These are phyloP conservation scores for Sitophilus oryzae DNA, from an alignment of 1,140 invertebrate genomes.

Conservation along the genomic window DNA sequence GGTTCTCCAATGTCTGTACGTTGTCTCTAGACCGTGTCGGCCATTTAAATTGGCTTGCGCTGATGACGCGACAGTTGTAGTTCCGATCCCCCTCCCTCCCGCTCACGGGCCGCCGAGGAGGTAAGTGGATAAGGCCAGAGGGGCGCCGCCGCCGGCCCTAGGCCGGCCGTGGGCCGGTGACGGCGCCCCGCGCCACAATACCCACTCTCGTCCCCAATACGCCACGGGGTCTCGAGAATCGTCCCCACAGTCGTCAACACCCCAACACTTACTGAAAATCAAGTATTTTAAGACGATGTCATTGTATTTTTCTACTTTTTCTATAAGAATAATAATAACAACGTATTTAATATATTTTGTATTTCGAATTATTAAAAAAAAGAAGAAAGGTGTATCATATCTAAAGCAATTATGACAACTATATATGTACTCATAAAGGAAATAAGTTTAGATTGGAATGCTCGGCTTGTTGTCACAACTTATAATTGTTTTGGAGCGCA, in stretches of 20 bases:
- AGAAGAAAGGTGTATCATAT: no score
- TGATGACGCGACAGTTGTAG: slow-evolving; percentile 38
- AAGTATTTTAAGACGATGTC: no score
- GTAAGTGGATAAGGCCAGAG: slow-evolving; percentile 45
- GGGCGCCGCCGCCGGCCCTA: slow-evolving; percentile 28
- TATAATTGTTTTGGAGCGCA: no score
- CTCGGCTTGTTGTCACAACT: no score
- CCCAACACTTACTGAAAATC: no score
- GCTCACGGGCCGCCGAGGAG: slow-evolving; percentile 43
- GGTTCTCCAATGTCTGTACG: slow-evolving; percentile 40
- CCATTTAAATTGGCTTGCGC: slow-evolving; percentile 35
- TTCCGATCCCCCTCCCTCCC: slow-evolving; percentile 38
- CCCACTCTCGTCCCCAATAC: background rate
- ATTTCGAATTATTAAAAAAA: no score
- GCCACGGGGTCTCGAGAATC: background rate
- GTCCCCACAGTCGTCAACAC: background rate
- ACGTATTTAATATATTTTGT: no score
- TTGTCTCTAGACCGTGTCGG: slow-evolving; percentile 40
- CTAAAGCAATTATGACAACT: no score
- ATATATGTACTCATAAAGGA: no score
- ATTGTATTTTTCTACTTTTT: no score
- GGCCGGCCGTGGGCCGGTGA: slow-evolving; percentile 22
- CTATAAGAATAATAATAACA: no score
- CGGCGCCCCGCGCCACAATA: slow-evolving; percentile 27
- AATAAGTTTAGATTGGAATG: no score